Base-by-base conservation (phyloP, 2,113 vertebrate species). In the Leiothrix lutea region DNA sequence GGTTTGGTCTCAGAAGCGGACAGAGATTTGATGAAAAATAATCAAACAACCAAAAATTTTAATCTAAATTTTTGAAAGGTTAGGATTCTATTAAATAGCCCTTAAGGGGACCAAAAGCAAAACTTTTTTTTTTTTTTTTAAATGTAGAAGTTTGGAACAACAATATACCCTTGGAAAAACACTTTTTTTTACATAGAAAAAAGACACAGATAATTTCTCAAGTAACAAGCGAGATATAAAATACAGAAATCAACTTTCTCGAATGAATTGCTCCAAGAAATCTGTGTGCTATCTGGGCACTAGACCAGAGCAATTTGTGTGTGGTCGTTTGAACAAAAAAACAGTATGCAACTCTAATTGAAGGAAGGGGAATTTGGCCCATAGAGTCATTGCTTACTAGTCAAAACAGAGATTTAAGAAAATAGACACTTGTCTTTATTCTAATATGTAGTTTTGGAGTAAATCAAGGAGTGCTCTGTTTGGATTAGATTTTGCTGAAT, bases 401-500 rank as follows among this genome's bases (percentile, higher is more conserved):
- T 81, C 36, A 78, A 82, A 97, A 48, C 19, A 73, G 66, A 89
- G 85, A 79, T 73, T 88, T 95, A 92, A 95, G 80, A 96, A 96
- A 95, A 86, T 88, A 81, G 57, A 86, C 80, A 87, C 86, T 94
- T 94, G 44, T 51, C 71, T 93, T 96, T 77, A 84, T 88, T 88
- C 57, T 80, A 75, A 80, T 91, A 85, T 91, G 83, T 70, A 86
- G 35, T 73, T 96, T 95, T 86, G 54, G 74, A 93, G 66, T 96
- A 95, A 92, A 95, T 95, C 54, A 87, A 94, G 92, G 77, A 91
- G 80, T 50, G 16, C 12, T 87, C 22, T 94, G 77, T 94, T 91
- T 93, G 91, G 84, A 92, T 94, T 94, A 93, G 44, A 51, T 95
- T 97, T 94, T 96, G 74, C 73, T 72, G 80, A 88, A 92, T 88